Evolutionary conservation across 2,797 vertebrate species (phyloP).

Genomic region (Molossus alvarezi): DNA sequence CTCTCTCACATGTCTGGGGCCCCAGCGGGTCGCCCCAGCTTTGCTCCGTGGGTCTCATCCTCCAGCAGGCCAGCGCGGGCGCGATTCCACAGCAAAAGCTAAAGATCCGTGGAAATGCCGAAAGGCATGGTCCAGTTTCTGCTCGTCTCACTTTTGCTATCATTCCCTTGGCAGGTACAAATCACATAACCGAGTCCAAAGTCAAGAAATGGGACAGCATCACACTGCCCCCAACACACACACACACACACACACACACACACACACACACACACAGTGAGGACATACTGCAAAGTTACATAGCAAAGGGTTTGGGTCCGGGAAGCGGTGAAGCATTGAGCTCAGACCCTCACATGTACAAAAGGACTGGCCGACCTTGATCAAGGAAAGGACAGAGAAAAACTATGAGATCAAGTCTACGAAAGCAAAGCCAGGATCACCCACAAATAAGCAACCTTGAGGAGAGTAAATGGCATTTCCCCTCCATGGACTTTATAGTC

Average conservation of each 20-base stretch:
- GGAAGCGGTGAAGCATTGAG: neutral
- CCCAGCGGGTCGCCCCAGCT: neutral
- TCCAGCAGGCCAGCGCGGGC: neutral
- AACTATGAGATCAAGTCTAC: neutral
- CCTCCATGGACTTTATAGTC: neutral
- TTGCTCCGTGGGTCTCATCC: neutral
- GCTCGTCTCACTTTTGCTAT: neutral
- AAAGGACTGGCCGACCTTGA: neutral
- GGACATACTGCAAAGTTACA: neutral
- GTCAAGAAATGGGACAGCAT: neutral
- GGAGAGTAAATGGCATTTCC: neutral
- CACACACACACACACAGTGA: neutral
- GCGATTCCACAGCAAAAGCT: neutral
- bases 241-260: neutral
- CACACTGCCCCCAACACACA: accelerated
- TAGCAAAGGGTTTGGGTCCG: neutral
- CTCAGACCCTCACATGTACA: neutral
- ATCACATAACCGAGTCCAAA: neutral
- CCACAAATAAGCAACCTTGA: neutral
- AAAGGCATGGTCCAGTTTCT: neutral
- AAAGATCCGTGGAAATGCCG: neutral
- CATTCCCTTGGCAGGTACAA: neutral
- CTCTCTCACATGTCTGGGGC: neutral
- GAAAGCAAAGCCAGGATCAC: neutral
- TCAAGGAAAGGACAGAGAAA: neutral